These are phyloP conservation scores for Caenorhabditis sp. DNA, from an alignment of 2,888 invertebrate genomes.

Conservation along the genomic window DNA sequence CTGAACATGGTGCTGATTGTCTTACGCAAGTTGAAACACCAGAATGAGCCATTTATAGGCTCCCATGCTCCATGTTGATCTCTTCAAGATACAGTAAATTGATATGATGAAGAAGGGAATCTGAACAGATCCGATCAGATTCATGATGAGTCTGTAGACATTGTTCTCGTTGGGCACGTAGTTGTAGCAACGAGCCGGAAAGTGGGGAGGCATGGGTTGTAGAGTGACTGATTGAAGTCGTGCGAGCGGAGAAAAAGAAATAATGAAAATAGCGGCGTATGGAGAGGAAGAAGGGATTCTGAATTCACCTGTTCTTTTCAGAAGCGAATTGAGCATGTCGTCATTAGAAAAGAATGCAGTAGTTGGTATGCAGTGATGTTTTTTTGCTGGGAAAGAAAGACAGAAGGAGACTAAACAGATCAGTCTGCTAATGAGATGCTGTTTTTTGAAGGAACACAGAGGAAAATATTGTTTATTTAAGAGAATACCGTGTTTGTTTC, in stretches of 20 bases:
- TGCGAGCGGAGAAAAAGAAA: background rate
- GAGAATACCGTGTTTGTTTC: conserved; percentile 26
- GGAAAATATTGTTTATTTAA: conserved; percentile 1
- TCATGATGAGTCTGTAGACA: conserved; percentile 17
- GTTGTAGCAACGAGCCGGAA: conserved; percentile 1
- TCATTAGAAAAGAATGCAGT: background rate
- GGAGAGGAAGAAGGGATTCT: background rate
- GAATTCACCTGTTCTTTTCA: background rate
- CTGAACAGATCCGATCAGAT: conserved; percentile 21
- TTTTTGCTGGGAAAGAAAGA: no score
- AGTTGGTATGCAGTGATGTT: background rate
- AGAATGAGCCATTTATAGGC: conserved; percentile 47
- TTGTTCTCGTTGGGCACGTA: background rate
- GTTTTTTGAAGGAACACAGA: no score
- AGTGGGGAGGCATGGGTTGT: background rate
- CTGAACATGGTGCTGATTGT: background rate
- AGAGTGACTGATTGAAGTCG: background rate
- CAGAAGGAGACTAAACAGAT: background rate
- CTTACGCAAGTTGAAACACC: conserved; percentile 34
- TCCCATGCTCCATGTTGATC: conserved; percentile 44
- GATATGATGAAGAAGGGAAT: conserved; percentile 36
- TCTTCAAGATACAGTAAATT: conserved; percentile 37
- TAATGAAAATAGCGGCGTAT: conserved; percentile 1
- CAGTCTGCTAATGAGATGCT: background rate
- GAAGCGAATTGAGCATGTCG: background rate